phyloP scores from a whole-genome alignment of 1,140 invertebrate species.

The Dendroctonus valens region DNA sequence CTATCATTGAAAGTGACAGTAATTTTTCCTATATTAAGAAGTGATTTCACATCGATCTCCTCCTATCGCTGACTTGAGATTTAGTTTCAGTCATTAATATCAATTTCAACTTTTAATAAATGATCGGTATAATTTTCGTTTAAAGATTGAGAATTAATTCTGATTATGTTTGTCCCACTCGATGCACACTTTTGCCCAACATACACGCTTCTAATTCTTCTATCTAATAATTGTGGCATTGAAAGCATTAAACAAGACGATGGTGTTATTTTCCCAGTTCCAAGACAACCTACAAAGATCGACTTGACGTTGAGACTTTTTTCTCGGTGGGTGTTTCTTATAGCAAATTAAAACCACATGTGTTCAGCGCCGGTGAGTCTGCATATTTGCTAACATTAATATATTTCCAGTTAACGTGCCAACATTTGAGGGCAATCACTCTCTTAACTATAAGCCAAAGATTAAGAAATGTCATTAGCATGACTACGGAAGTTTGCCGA shows the following conservation, averaged over 20 bases:
- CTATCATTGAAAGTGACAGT: slow-evolving; percentile 5
- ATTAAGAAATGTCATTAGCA: slow-evolving; percentile 14
- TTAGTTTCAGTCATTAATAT: too few relatives aligned
- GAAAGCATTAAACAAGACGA: too few relatives aligned
- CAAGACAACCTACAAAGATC: too few relatives aligned
- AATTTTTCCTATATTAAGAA: slow-evolving; percentile 15
- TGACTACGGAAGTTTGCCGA: background rate
- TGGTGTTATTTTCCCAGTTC: too few relatives aligned
- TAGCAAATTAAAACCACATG: slow-evolving; percentile 45
- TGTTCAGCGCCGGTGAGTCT: slow-evolving; percentile 36
- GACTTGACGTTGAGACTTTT: too few relatives aligned
- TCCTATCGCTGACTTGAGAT: slow-evolving; percentile 5
- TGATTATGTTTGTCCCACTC: too few relatives aligned
- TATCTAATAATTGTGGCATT: too few relatives aligned
- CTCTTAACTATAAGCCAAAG: slow-evolving; percentile 18
- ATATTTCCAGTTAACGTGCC: slow-evolving; percentile 43
- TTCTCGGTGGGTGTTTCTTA: slow-evolving; percentile 37
- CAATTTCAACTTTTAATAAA: too few relatives aligned
- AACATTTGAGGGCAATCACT: slow-evolving; percentile 39
- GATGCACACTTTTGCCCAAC: too few relatives aligned
- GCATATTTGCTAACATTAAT: slow-evolving; percentile 42
- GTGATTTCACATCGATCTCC: slow-evolving; percentile 11
- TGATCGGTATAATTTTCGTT: too few relatives aligned
- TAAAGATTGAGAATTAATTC: too few relatives aligned
- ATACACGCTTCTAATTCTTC: too few relatives aligned